Conservation (phyloP, 2,113 vertebrate genomes). For the Ursus arctos region DNA sequence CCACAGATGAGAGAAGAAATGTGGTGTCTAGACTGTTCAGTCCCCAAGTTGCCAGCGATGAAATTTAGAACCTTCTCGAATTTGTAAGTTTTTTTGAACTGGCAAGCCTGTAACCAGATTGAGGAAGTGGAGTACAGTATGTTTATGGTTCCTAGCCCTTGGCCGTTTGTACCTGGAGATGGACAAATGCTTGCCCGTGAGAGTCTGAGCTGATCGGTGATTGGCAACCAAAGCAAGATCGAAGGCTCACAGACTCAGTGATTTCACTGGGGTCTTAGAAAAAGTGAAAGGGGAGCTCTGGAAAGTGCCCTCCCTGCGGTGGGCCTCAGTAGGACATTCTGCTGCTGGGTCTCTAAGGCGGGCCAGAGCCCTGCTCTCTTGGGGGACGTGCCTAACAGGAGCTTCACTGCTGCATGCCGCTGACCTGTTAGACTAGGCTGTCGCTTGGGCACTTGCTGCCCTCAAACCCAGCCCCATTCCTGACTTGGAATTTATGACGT, state of each 20-base stretch:
- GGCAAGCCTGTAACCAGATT: accelerated
- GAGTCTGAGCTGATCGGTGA: background rate
- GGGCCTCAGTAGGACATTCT: accelerated
- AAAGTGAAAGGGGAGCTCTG: background rate
- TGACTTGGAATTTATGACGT: background rate
- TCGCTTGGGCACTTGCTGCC: background rate
- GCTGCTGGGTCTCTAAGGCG: accelerated
- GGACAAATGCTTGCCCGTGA: accelerated
- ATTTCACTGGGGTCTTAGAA: no score
- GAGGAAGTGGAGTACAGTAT: accelerated
- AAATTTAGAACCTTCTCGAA: background rate
- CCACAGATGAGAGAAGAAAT: background rate
- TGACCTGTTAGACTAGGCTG: background rate
- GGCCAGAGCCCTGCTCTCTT: background rate
- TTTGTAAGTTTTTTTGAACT: accelerated
- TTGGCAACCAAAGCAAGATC: accelerated
- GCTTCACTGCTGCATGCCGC: accelerated
- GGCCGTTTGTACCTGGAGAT: accelerated
- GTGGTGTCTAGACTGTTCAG: accelerated
- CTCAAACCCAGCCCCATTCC: accelerated
- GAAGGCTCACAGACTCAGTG: background rate
- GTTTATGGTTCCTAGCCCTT: accelerated
- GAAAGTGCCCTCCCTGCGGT: accelerated
- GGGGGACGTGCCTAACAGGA: accelerated
- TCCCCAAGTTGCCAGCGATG: accelerated